These are phyloP conservation scores for Amblyornis subalaris DNA, from an alignment of 2,113 vertebrate species.

Conservation along the genomic window DNA sequence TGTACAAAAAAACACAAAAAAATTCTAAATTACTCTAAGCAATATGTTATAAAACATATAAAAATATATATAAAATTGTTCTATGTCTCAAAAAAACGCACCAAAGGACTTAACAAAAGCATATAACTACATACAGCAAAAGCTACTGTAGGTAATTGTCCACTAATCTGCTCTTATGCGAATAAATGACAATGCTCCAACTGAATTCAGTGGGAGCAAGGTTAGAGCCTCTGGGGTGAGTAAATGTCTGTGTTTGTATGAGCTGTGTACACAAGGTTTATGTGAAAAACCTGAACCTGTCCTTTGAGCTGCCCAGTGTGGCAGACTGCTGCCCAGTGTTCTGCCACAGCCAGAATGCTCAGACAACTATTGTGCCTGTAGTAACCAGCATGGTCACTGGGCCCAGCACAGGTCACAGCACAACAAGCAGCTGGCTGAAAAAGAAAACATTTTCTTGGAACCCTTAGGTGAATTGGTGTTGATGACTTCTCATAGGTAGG, in stretches of 20 bases:
- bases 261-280: background rate
- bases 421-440: background rate
- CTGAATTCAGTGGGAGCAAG: background rate
- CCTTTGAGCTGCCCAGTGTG: background rate
- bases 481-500: background rate
- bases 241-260: background rate
- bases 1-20: background rate
- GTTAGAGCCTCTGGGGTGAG: background rate
- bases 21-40: constrained; percentile 7
- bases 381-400: background rate
- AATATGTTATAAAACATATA: background rate
- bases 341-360: background rate
- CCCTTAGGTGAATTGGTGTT: background rate
- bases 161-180: background rate
- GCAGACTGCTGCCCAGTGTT: background rate
- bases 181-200: background rate
- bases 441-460: background rate
- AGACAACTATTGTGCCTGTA: background rate
- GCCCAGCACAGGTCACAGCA: background rate
- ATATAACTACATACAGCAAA: background rate
- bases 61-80: background rate
- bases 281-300: background rate
- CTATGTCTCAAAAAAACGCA: background rate
- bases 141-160: background rate
- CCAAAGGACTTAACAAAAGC: background rate